A percentile compares a stretch with the other conserved stretches of the same genome.
These are phyloP conservation scores for Chiloscyllium punctatum DNA, from an alignment of 2,797 vertebrate genomes.

Conservation along the genomic window DNA sequence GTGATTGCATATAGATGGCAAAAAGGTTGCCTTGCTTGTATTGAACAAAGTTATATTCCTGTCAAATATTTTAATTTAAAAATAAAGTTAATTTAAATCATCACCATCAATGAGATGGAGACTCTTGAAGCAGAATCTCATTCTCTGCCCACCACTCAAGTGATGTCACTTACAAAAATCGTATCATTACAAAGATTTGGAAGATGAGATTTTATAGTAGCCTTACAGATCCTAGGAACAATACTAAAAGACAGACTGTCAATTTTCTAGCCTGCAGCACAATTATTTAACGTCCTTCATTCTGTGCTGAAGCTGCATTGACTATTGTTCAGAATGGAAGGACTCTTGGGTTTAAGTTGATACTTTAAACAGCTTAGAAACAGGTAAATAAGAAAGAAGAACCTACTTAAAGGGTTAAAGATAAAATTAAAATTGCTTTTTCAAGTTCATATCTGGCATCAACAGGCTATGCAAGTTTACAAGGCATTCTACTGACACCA, in stretches of 20 bases:
- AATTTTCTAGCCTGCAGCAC: not conserved
- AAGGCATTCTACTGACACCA: not conserved
- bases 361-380: not conserved
- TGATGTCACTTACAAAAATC: not conserved
- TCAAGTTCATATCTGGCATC: not conserved
- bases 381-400: not conserved
- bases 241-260: not conserved
- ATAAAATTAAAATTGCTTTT: not conserved
- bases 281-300: not conserved
- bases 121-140: not conserved
- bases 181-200: not conserved
- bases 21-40: not conserved
- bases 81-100: not conserved
- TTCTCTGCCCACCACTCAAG: not conserved
- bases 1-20: not conserved
- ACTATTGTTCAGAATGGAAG: not conserved
- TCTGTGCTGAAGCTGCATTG: not conserved
- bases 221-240: not conserved
- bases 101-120: not conserved
- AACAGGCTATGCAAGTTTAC: not conserved
- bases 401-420: not conserved
- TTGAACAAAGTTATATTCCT: not conserved
- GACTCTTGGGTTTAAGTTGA: not conserved
- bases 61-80: not conserved
- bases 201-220: not conserved